Conservation (phyloP, 2,113 vertebrate genomes). For the Pheucticus melanocephalus region DNA sequence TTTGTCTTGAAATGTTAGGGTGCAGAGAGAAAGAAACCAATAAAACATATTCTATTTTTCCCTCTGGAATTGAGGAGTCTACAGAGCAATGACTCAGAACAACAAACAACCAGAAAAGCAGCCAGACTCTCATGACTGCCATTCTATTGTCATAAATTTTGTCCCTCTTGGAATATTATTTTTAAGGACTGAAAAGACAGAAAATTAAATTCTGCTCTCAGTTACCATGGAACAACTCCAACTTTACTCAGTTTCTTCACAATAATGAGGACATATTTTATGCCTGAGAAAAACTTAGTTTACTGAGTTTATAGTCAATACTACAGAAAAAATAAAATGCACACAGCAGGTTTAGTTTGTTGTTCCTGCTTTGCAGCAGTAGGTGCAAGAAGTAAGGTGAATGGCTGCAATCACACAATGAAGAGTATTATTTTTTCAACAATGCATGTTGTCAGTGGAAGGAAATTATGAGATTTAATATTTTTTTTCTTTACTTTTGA, state of each 20-base stretch:
- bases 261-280: neutral
- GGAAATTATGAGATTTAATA: neutral
- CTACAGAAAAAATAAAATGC: neutral
- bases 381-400: neutral
- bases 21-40: neutral
- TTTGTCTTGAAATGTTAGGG: neutral
- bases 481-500: neutral
- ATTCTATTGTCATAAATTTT: slow-evolving; percentile 42
- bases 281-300: neutral
- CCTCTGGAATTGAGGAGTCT: slow-evolving; percentile 25
- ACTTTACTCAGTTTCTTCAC: neutral
- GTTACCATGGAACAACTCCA: neutral
- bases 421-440: neutral
- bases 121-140: slow-evolving; percentile 54
- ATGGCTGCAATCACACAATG: neutral
- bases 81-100: slow-evolving; percentile 60
- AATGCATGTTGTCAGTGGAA: neutral
- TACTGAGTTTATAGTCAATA: neutral
- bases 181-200: slow-evolving; percentile 28
- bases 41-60: neutral
- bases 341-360: neutral
- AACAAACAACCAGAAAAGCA: slow-evolving; percentile 49
- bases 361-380: neutral
- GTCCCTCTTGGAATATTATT: slow-evolving; percentile 43
- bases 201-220: slow-evolving; percentile 5